A percentile compares a stretch with the other conserved stretches of the same genome.
These are phyloP conservation scores for Pyrocephalus nanus DNA, from an alignment of 2,797 vertebrate genomes.

Conservation along the genomic window DNA sequence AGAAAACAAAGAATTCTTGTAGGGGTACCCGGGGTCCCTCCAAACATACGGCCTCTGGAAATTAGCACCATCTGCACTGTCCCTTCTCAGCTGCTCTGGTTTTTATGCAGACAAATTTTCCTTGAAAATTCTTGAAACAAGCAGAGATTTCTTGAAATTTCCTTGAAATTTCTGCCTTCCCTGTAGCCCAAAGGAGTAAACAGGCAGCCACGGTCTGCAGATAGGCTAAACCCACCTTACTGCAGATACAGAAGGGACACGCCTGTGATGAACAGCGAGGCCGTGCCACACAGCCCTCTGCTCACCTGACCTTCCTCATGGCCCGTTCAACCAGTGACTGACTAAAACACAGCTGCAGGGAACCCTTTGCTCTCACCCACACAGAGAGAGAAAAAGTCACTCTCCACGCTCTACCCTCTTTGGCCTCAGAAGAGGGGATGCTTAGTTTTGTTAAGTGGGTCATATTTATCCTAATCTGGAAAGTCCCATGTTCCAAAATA, in stretches of 20 bases:
- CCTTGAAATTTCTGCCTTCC: background rate
- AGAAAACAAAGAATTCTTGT: conserved; percentile 41
- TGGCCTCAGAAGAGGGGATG: background rate
- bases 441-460: background rate
- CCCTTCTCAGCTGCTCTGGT: background rate
- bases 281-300: background rate
- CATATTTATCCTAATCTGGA: background rate
- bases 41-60: conserved; percentile 31
- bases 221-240: background rate
- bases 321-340: accelerated
- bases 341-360: background rate
- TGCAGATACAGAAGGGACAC: background rate
- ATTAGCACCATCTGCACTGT: conserved; percentile 36
- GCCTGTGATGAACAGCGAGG: background rate
- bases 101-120: background rate
- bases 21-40: background rate
- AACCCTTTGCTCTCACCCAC: background rate
- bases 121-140: too few relatives aligned
- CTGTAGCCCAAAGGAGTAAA: background rate
- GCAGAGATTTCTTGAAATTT: too few relatives aligned
- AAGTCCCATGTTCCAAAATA: background rate
- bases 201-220: background rate
- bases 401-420: accelerated
- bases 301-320: background rate
- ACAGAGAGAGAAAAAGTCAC: background rate